phyloP scores from a whole-genome alignment of 2,113 vertebrate species.

The Podarcis cretensis region DNA sequence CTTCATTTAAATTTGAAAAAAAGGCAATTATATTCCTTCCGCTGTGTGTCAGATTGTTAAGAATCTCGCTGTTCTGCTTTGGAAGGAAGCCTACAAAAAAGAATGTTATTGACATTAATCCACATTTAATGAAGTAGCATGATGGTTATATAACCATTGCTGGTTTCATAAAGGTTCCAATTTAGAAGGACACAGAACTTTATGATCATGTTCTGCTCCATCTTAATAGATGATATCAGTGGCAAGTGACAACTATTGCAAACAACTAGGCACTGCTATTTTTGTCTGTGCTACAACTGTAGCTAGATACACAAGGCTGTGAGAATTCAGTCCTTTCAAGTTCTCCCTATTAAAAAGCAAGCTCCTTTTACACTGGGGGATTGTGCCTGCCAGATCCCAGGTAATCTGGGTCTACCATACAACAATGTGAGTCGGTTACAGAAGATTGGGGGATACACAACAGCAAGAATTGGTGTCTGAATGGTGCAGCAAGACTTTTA shows the following conservation, averaged over 20 bases:
- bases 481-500: not conserved
- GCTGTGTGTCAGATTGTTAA: constrained; percentile 9
- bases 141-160: constrained; percentile 53
- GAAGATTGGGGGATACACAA: not conserved
- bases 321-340: not conserved
- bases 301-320: constrained; percentile 38
- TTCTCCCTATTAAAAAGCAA: not conserved
- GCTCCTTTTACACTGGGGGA: not conserved
- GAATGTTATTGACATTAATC: constrained; percentile 58
- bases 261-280: constrained; percentile 51
- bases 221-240: constrained; percentile 48
- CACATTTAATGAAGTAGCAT: constrained; percentile 57
- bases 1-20: constrained; percentile 43
- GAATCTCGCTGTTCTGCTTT: constrained; percentile 34
- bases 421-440: not conserved
- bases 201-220: constrained; percentile 53
- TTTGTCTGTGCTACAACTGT: constrained; percentile 40
- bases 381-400: not conserved
- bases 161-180: constrained; percentile 56
- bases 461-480: too few relatives aligned
- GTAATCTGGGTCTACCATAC: not conserved
- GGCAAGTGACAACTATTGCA: constrained; percentile 63
- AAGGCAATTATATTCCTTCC: constrained; percentile 40
- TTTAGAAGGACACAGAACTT: constrained; percentile 53
- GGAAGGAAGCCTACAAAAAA: constrained; percentile 48